Base-by-base conservation (phyloP, 2,797 vertebrate species). In the Paramormyrops hopkinsi region DNA sequence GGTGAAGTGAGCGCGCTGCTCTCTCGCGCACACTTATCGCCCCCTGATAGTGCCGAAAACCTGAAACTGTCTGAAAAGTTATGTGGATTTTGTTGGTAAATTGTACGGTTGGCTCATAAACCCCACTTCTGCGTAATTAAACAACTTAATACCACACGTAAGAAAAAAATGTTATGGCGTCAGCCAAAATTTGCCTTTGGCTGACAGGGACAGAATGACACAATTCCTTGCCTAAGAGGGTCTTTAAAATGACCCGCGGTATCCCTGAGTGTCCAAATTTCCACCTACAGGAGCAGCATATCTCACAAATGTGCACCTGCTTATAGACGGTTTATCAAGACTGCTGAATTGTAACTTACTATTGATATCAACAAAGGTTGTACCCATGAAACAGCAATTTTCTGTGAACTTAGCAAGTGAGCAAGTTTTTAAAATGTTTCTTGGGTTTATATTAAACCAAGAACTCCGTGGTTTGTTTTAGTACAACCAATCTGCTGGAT, bases 181-280 rank as follows among this genome's bases (percentile, higher is more conserved):
- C 41, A 46, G 76, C 76, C 76, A 82, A 46, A 82, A 82, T 19
- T 44, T 82, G 19, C 76, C 76, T 82, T 82, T 82, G 76, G 37
- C 76, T 82, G 76, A 25, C 33, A n/a, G 53, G 37, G 53, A 56
- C 51, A 89, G 53, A 89, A 89, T 56, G 76, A 89, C 50, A 89
- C 69, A 53, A 89, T 82, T 54, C 33, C 50, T 54, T 53, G 50
- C 50, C 8, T 44, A 29, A 46, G 37, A 46, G 76, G 76, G 76
- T 83, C 19, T 22, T 83, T 53, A 56, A 83, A 59, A 56, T 82
- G 25, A 54, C 73, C 51, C n/a, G 12, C 62, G 48, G 62, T 50
- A 79, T 79, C 73, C 73, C 33, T 79, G 73, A 79, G 73, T 79
- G 76, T 44, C 37, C 37, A 82, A 82, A 82, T 44, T 48, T 84